These are phyloP conservation scores for Pituophis catenifer DNA, from an alignment of 2,113 vertebrate genomes.

Conservation along the genomic window DNA sequence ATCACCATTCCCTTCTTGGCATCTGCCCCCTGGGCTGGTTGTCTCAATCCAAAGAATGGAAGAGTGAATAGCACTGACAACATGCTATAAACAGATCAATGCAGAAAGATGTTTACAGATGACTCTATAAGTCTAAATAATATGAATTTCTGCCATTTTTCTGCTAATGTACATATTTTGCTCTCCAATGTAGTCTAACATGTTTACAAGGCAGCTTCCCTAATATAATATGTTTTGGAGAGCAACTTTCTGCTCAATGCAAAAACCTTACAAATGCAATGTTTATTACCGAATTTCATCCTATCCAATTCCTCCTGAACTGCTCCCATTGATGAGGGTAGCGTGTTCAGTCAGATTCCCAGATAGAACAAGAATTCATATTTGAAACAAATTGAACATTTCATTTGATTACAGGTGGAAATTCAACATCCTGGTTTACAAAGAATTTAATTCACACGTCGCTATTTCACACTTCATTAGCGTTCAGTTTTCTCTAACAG, in stretches of 20 bases:
- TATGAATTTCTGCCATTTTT: background rate
- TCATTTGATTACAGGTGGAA: background rate
- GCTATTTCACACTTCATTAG: constrained; percentile 19
- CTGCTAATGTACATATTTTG: background rate
- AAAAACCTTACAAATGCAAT: background rate
- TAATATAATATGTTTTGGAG: background rate
- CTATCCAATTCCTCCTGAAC: background rate
- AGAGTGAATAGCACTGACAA: background rate
- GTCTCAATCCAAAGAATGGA: background rate
- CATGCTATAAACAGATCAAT: background rate
- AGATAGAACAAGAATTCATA: background rate
- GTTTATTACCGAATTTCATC: background rate
- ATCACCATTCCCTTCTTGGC: background rate
- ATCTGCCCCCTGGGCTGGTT: background rate
- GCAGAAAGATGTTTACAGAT: background rate
- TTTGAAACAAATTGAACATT: background rate
- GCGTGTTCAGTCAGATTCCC: background rate
- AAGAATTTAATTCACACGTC: background rate
- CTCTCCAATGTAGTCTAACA: background rate
- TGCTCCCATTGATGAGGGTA: background rate
- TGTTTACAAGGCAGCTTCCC: background rate
- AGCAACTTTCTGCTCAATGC: background rate
- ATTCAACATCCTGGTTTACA: constrained; percentile 1
- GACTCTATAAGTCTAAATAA: background rate
- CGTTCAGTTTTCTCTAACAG: background rate